Evolutionary conservation across 2,888 invertebrate species (phyloP).

Genomic region (Drosophila macrospina): DNA sequence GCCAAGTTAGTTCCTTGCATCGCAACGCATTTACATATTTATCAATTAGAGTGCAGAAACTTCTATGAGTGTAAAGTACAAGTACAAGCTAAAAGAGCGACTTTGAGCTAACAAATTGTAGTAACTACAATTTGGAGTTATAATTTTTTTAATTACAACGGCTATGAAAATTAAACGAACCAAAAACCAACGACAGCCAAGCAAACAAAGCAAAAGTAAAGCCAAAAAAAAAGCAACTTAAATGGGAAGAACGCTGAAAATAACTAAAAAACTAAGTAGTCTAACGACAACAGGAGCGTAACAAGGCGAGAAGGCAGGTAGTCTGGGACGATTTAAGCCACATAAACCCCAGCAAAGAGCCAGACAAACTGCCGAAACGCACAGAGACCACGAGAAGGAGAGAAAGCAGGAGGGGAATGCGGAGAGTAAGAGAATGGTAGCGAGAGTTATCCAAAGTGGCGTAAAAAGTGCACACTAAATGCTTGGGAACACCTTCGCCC

Average conservation of each 20-base stretch:
- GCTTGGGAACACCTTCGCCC: conserved; percentile 65
- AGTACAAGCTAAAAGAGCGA: conserved; percentile 39
- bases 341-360: conserved; percentile 57
- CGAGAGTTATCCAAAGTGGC: conserved; percentile 21
- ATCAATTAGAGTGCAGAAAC: conserved; percentile 57
- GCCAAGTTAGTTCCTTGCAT: neutral
- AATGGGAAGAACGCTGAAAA: neutral
- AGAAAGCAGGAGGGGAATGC: conserved; percentile 1
- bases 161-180: conserved; percentile 63
- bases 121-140: conserved; percentile 32
- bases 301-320: conserved; percentile 41
- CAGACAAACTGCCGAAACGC: conserved; percentile 34
- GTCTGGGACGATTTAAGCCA: conserved; percentile 66
- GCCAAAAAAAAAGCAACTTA: neutral
- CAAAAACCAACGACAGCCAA: conserved; percentile 34
- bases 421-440: neutral
- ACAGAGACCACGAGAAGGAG: neutral
- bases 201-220: neutral
- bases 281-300: conserved; percentile 46
- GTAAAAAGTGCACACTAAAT: conserved; percentile 53
- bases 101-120: conserved; percentile 18
- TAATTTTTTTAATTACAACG: conserved; percentile 70
- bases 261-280: conserved; percentile 58
- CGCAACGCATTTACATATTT: conserved; percentile 54
- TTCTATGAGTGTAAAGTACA: conserved; percentile 26